Evolutionary conservation across 2,113 vertebrate species (phyloP).

Genomic region (Apteryx owenii): DNA sequence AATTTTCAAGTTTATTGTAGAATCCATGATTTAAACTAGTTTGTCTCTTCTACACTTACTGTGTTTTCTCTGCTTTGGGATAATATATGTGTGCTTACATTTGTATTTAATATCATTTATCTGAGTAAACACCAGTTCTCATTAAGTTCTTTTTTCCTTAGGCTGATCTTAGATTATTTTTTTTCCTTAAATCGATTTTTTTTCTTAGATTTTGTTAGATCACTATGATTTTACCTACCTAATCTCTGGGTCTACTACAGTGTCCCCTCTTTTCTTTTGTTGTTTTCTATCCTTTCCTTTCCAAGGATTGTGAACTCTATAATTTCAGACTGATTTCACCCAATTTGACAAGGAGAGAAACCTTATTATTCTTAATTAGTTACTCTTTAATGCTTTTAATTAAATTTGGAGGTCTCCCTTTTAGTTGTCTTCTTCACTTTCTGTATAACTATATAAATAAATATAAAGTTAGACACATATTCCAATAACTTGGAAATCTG

Average conservation of each 20-base stretch:
- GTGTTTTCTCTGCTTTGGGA: neutral
- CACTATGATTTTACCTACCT: neutral
- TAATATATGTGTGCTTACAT: neutral
- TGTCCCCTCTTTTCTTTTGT: neutral
- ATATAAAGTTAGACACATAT: neutral
- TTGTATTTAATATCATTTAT: neutral
- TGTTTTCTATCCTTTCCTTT: neutral
- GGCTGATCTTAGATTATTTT: neutral
- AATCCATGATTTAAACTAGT: neutral
- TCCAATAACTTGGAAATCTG: neutral
- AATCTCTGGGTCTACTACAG: neutral
- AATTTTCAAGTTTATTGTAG: neutral
- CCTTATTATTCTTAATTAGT: neutral
- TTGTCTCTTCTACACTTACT: neutral
- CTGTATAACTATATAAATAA: neutral
- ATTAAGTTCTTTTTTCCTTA: neutral
- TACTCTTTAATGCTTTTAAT: neutral
- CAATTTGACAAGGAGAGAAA: neutral
- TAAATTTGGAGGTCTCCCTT: neutral
- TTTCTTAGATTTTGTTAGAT: neutral
- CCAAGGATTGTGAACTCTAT: neutral
- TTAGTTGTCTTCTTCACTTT: neutral
- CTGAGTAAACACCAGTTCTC: neutral
- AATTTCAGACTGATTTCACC: neutral
- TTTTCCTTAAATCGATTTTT: neutral